A percentile compares a stretch with the other conserved stretches of the same genome.
phyloP scores from a whole-genome alignment of 2,797 vertebrate species.

The Rhodeus uyekii region DNA sequence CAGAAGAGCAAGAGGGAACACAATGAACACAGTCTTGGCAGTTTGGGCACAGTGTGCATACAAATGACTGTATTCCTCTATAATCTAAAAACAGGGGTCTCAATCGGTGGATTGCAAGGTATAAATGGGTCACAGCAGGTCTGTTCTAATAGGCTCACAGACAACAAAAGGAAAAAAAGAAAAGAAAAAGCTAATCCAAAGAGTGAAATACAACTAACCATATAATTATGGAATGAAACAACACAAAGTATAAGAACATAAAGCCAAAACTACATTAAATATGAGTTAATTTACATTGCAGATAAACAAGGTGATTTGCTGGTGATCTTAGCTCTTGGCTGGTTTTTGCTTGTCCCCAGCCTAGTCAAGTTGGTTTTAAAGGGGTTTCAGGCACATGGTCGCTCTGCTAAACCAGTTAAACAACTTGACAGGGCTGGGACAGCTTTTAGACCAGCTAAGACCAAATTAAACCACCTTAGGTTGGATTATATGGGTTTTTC shows the following conservation, averaged over 20 bases:
- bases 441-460: neutral
- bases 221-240: neutral
- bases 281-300: neutral
- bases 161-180: neutral
- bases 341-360: no score
- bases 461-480: neutral
- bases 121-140: neutral
- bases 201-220: neutral
- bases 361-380: neutral
- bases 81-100: neutral
- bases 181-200: neutral
- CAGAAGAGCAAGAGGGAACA: slow-evolving; percentile 17
- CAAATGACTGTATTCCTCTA: slow-evolving; percentile 37
- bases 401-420: neutral
- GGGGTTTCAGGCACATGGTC: neutral
- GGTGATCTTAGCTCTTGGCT: neutral
- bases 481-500: neutral
- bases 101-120: neutral
- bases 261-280: neutral
- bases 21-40: slow-evolving; percentile 20
- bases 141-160: neutral
- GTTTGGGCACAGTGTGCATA: slow-evolving; percentile 41
- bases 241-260: neutral
- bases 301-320: neutral
- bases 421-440: neutral